A percentile compares a stretch with the other conserved stretches of the same genome.
Conservation (phyloP, 2,113 vertebrate genomes). For the Atlantisia rogersi region DNA sequence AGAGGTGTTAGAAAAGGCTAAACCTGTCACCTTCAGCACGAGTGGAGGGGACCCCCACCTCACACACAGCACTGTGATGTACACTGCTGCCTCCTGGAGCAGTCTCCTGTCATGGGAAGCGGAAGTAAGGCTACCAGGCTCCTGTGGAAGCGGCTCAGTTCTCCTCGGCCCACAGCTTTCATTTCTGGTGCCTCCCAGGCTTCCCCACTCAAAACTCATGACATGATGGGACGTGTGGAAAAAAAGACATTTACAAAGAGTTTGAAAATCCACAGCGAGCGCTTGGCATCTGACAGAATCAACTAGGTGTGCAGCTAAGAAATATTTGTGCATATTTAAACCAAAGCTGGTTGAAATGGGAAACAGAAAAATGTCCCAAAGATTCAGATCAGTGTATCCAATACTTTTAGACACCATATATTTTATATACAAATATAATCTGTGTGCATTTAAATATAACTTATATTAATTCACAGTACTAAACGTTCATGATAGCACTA, state of each 20-base stretch:
- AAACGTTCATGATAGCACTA: not conserved
- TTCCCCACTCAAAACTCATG: not conserved
- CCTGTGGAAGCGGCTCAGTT: fast-evolving
- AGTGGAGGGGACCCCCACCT: not conserved
- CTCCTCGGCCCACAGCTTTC: not conserved
- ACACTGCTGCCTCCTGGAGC: not conserved
- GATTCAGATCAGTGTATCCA: not conserved
- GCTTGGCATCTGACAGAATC: not conserved
- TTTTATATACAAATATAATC: not conserved
- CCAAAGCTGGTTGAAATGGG: not conserved
- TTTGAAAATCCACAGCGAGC: not conserved
- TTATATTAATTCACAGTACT: not conserved
- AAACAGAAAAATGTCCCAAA: not conserved
- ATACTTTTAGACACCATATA: not conserved
- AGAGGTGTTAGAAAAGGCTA: not conserved
- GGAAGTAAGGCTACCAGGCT: fast-evolving
- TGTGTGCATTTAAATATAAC: not conserved
- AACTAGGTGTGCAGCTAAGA: not conserved
- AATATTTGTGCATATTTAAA: not conserved
- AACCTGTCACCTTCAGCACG: not conserved
- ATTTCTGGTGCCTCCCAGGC: not conserved
- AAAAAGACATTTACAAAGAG: not conserved
- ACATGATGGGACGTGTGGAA: not conserved
- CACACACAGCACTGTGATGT: fast-evolving
- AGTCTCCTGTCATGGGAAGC: fast-evolving